These are phyloP conservation scores for Trypoxylon attenuatum DNA, from an alignment of 2,888 invertebrate species.

Conservation along the genomic window DNA sequence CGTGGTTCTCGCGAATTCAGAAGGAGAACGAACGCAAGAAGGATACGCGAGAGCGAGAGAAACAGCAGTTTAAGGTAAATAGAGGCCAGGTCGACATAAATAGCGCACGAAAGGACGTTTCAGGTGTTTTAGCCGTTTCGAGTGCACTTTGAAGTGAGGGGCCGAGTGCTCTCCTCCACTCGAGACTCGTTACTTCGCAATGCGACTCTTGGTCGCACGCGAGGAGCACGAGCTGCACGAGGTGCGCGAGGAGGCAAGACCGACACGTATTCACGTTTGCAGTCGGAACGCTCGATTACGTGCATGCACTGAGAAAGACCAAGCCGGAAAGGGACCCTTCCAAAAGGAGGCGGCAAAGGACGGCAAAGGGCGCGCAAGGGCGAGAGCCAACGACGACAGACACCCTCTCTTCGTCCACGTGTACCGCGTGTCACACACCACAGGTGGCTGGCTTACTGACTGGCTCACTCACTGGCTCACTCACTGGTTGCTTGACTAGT, in stretches of 20 bases:
- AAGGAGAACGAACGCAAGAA: background rate
- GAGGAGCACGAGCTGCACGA: constrained; percentile 25
- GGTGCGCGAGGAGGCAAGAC: background rate
- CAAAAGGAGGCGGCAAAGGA: background rate
- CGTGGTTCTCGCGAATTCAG: background rate
- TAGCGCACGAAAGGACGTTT: constrained; percentile 62
- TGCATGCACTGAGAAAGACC: background rate
- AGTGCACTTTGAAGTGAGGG: constrained; percentile 55
- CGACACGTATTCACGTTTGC: background rate
- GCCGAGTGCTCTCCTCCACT: constrained; percentile 60
- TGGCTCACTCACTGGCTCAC: too few species aligned
- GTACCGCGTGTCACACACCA: background rate
- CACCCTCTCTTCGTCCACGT: constrained; percentile 4
- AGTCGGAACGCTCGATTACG: background rate
- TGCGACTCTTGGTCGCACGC: constrained; percentile 58
- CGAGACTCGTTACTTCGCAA: constrained; percentile 62
- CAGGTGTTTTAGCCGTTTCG: constrained; percentile 60
- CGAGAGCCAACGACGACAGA: background rate
- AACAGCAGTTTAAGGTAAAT: constrained; percentile 51
- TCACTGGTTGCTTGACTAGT: constrained; percentile 3
- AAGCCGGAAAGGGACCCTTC: background rate
- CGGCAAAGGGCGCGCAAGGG: background rate
- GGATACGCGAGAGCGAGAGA: background rate
- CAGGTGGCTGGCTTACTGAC: background rate
- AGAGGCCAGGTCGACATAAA: constrained; percentile 52